phyloP scores from a whole-genome alignment of 2,797 vertebrate species.

The Scyliorhinus canicula region DNA sequence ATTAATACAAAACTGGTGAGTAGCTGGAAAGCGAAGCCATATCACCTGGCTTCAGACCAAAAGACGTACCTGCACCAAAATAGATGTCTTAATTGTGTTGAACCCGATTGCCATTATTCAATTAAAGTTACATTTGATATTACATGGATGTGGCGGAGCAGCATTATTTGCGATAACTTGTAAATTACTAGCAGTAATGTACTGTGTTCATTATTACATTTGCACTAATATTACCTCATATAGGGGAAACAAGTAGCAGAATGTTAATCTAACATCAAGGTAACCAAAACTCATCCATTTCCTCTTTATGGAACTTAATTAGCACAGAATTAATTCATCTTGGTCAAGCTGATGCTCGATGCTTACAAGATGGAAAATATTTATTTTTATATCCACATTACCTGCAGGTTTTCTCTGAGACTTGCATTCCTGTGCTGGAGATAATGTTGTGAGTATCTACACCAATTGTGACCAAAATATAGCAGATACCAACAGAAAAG shows the following conservation, averaged over 20 bases:
- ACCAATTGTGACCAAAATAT: neutral
- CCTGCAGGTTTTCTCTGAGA: neutral
- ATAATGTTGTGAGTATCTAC: neutral
- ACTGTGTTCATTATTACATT: neutral
- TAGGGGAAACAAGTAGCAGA: neutral
- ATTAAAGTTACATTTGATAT: neutral
- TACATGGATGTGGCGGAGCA: neutral
- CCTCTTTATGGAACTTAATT: neutral
- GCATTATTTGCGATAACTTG: neutral
- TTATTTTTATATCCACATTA: neutral
- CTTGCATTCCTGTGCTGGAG: neutral
- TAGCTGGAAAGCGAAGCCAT: neutral
- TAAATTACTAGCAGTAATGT: neutral
- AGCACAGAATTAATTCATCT: neutral
- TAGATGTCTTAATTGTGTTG: neutral
- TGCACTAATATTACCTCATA: neutral
- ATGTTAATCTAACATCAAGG: neutral
- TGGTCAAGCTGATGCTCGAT: neutral
- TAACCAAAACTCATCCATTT: neutral
- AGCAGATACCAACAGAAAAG: neutral
- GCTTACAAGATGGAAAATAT: neutral
- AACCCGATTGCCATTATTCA: neutral
- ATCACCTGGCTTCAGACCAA: neutral
- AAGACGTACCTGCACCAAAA: neutral
- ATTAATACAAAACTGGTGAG: neutral